Evolutionary conservation across 2,113 vertebrate genomes (phyloP).

Genomic region (Vicugna pacos): DNA sequence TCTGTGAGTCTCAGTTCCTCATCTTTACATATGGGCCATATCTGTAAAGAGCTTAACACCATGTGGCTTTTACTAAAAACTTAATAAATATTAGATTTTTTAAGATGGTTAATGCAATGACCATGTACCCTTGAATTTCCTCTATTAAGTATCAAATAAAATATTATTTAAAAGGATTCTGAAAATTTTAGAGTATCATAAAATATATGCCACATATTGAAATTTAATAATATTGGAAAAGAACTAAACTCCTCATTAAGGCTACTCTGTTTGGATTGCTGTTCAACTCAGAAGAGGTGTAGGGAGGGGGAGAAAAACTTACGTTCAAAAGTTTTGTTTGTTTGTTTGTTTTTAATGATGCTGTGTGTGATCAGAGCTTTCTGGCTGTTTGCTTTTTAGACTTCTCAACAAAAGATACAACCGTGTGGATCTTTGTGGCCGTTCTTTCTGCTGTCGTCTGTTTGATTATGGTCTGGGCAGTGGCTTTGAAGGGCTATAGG

Average conservation of each 20-base stretch:
- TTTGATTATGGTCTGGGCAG: slow-evolving; percentile 90
- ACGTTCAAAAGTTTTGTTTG: background rate
- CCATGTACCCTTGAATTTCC: background rate
- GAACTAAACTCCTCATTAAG: background rate
- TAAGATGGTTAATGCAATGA: background rate
- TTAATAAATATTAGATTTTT: background rate
- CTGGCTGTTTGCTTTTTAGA: slow-evolving; percentile 87
- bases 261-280: background rate
- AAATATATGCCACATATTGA: background rate
- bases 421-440: slow-evolving; percentile 91
- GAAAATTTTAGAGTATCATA: background rate
- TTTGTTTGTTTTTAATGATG: background rate
- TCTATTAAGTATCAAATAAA: slow-evolving; percentile 7
- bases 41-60: background rate
- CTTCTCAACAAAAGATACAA: slow-evolving; percentile 86
- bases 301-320: background rate
- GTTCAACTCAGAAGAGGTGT: background rate
- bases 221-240: background rate
- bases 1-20: background rate
- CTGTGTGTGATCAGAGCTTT: slow-evolving; percentile 57
- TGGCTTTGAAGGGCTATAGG: slow-evolving; percentile 93
- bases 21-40: background rate
- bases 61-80: background rate
- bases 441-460: slow-evolving; percentile 90
- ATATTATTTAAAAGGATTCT: slow-evolving; percentile 29